phyloP scores from a whole-genome alignment of 2,888 invertebrate species.

The Allophyes oxyacanthae region DNA sequence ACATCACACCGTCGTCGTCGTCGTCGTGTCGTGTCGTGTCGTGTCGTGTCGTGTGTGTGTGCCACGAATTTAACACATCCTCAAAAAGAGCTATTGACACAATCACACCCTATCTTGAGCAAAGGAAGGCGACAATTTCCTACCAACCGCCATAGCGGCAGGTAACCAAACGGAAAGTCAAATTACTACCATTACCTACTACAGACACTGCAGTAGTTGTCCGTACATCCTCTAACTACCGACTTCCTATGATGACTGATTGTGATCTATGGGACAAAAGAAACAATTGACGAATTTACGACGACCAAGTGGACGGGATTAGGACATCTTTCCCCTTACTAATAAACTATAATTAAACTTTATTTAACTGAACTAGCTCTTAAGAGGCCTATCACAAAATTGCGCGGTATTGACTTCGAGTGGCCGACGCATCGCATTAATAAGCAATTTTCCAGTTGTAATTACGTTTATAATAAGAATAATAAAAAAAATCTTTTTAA shows the following conservation, averaged over 20 bases:
- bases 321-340: too few relatives aligned
- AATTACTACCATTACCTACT: slow-evolving; percentile 42
- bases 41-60: too few relatives aligned
- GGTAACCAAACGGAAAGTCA: slow-evolving; percentile 47
- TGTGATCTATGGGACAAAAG: slow-evolving; percentile 20
- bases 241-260: slow-evolving; percentile 35
- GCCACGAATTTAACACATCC: background rate
- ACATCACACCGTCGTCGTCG: too few relatives aligned
- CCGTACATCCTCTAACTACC: slow-evolving; percentile 22
- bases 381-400: too few relatives aligned
- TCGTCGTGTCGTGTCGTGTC: too few relatives aligned
- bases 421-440: too few relatives aligned
- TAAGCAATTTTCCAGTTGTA: too few relatives aligned
- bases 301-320: slow-evolving; percentile 3
- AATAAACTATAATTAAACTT: too few relatives aligned
- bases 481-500: too few relatives aligned
- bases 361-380: too few relatives aligned
- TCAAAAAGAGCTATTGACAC: slow-evolving; percentile 7
- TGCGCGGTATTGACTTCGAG: too few relatives aligned
- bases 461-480: too few relatives aligned
- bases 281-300: slow-evolving; percentile 47
- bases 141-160: slow-evolving; percentile 8
- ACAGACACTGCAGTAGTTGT: slow-evolving; percentile 2
- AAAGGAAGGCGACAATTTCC: slow-evolving; percentile 61
- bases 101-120: slow-evolving; percentile 11